Evolutionary conservation across 2,113 vertebrate genomes (phyloP), one percentile per base, ranked within the genome.

Genomic region (Etia nguti): DNA sequence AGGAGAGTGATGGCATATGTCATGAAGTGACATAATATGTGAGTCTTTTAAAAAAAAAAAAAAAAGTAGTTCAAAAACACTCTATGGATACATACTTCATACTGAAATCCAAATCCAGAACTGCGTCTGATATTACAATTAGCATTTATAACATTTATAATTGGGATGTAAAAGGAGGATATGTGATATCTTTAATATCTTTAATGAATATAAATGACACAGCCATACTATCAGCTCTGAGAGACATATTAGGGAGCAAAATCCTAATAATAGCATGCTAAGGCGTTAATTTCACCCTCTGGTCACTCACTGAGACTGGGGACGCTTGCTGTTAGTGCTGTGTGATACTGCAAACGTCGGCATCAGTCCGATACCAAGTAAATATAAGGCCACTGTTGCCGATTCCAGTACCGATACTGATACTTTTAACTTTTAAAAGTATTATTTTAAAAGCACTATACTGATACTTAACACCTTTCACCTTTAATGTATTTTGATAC

Each of bases 111-210:
- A 59, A 59, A 59, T 24, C 56, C 56, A 59, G 13, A 59, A 59
- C 56, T 29, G 24, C 24, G 26, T 59, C 13, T 29, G 26, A 29
- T 29, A 29, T 29, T 29, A 29, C 26, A 29, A 4, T 29, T 29
- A 29, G 26, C 26, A 29, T 29, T 29, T 4, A 29, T 29, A 29
- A 29, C 26, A 29, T 29, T 5, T 26, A 2, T 59, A 0, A 29
- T 24, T 59, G 56, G 56, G 3, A 59, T 59, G 29, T 2, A 59
- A 26, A 59, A 59, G 0, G 13, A 29, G n/a, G n/a, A n/a, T n/a
- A n/a, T n/a, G n/a, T n/a, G n/a, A n/a, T n/a, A n/a, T n/a, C n/a
- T n/a, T n/a, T n/a, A n/a, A n/a, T n/a, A n/a, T n/a, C 8, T 60
- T 60, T 18, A 60, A 60, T 60, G 8, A 60, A 60, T 31, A 60